These are phyloP conservation scores for Stenichneumon culpator DNA, from an alignment of 2,888 invertebrate species.

Conservation along the genomic window DNA sequence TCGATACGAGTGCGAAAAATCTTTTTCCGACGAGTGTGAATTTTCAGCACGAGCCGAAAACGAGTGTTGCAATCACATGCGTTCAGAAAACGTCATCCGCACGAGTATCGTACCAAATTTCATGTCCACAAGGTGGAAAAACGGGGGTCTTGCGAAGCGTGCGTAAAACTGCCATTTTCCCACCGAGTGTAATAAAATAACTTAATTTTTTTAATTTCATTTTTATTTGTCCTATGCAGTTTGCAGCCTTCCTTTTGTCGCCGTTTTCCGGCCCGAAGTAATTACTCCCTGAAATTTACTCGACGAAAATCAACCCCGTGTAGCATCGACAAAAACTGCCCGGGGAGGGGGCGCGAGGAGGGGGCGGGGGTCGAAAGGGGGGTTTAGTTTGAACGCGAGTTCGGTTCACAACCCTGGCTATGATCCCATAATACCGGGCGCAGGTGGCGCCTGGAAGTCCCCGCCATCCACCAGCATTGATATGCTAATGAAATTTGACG, in stretches of 20 bases:
- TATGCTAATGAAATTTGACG: conserved; percentile 86
- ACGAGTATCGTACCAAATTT: too few species aligned
- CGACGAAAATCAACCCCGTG: conserved; percentile 53
- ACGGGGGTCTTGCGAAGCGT: too few species aligned
- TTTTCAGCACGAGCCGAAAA: too few species aligned
- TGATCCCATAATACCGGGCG: conserved; percentile 84
- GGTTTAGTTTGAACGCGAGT: conserved; percentile 43
- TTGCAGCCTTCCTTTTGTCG: background rate
- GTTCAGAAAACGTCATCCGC: too few species aligned
- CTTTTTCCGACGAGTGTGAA: too few species aligned
- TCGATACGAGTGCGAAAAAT: too few species aligned
- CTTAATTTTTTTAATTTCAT: too few species aligned
- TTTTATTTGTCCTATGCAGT: too few species aligned
- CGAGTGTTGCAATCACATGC: too few species aligned
- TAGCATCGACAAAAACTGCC: background rate
- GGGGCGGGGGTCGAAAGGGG: background rate
- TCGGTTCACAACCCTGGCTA: conserved; percentile 68
- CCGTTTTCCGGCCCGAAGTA: conserved; percentile 7
- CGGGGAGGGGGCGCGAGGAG: background rate
- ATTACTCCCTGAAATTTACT: conserved; percentile 65
- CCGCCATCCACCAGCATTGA: conserved; percentile 85
- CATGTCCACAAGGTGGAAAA: too few species aligned
- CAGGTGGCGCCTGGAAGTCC: conserved; percentile 83
- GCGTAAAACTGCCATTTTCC: too few species aligned
- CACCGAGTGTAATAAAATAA: too few species aligned